Conservation (phyloP, 1,140 invertebrate species). For the Trichonephila clavata region DNA sequence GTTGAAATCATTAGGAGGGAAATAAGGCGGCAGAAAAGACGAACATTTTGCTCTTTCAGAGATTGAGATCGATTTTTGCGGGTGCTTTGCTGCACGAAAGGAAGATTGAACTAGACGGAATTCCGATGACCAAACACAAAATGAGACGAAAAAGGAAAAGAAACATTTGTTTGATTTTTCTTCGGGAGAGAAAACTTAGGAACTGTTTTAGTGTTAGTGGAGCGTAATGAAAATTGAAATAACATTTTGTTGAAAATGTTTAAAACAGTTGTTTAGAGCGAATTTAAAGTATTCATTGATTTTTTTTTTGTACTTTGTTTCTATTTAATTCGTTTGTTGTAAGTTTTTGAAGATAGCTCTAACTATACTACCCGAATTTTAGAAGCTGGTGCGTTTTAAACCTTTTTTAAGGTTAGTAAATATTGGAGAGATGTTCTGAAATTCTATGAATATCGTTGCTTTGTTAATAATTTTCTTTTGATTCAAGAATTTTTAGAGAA, state of each 20-base stretch:
- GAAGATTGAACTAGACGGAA: constrained; percentile 27
- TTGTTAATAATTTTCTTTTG: too few species aligned
- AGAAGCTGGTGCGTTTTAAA: too few species aligned
- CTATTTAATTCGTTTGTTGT: too few species aligned
- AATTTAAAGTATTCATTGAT: too few species aligned
- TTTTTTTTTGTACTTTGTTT: too few species aligned
- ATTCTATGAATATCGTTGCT: too few species aligned
- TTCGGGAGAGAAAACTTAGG: neutral
- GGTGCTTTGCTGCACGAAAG: constrained; percentile 17
- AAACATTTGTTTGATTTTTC: neutral
- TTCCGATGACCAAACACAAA: constrained; percentile 31
- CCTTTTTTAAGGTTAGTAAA: too few species aligned
- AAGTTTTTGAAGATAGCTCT: too few species aligned
- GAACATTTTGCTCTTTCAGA: constrained; percentile 5
- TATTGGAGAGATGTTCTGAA: too few species aligned
- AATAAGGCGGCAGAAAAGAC: constrained; percentile 24
- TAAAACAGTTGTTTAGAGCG: neutral
- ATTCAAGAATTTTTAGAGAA: too few species aligned
- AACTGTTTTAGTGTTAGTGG: neutral
- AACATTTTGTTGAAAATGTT: neutral
- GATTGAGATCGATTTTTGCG: constrained; percentile 30
- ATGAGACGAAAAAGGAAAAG: neutral
- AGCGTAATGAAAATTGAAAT: neutral
- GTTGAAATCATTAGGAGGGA: constrained; percentile 43
- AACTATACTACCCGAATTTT: too few species aligned